Percentiles rank a stretch among this genome's conserved stretches.
phyloP scores from a whole-genome alignment of 2,113 vertebrate species.

The Macquaria ambigua region DNA sequence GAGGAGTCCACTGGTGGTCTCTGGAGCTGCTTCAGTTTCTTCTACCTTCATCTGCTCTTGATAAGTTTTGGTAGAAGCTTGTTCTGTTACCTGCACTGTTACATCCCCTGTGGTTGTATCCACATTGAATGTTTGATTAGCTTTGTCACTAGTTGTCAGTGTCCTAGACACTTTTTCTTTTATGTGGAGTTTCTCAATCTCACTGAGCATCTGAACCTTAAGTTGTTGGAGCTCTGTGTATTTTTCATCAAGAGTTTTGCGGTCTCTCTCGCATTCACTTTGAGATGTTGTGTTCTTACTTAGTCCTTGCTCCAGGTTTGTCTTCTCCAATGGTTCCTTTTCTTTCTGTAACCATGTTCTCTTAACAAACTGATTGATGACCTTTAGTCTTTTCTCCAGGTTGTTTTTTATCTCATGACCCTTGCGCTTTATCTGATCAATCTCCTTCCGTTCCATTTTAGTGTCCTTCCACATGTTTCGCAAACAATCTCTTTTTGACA shows the following conservation, averaged over 20 bases:
- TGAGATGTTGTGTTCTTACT: neutral
- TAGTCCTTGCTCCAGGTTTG: neutral
- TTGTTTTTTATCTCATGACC: constrained; percentile 58
- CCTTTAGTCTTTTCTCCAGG: constrained; percentile 57
- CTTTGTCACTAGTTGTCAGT: constrained; percentile 41
- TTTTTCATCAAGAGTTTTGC: neutral
- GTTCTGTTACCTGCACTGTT: neutral
- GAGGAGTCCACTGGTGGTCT: constrained; percentile 39
- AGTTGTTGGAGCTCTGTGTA: constrained; percentile 47
- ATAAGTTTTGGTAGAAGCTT: neutral
- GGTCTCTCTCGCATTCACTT: neutral
- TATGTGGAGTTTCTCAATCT: constrained; percentile 39
- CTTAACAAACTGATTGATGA: constrained; percentile 42
- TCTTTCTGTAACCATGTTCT: constrained; percentile 39
- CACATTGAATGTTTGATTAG: constrained; percentile 45
- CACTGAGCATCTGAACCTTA: constrained; percentile 36
- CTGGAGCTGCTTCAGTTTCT: neutral
- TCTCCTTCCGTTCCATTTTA: constrained; percentile 50
- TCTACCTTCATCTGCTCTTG: neutral
- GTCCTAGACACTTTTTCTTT: constrained; percentile 5
- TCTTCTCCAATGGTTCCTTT: constrained; percentile 14
- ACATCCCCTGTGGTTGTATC: neutral
- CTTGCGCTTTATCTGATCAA: constrained; percentile 55
- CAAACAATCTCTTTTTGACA: constrained; percentile 32
- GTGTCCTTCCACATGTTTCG: constrained; percentile 64